A percentile compares a stretch with the other conserved stretches of the same genome.
Conservation (phyloP, 1,140 invertebrate genomes). For the Scaptomyza hsui region DNA sequence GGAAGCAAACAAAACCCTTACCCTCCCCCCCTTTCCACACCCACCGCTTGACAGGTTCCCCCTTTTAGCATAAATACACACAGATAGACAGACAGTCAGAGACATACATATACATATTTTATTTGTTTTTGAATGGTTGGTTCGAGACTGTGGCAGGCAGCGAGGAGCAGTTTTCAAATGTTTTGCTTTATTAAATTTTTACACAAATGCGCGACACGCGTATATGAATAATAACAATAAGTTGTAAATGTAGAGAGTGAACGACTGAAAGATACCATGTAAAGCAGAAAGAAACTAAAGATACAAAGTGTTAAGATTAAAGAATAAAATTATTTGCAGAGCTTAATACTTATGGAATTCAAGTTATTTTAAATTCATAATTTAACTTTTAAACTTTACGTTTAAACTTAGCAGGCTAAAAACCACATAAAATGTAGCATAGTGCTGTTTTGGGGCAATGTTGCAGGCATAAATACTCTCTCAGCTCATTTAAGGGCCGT, state of each 20-base stretch:
- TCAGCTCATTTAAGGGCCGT: slow-evolving; percentile 7
- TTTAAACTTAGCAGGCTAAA: too few species aligned
- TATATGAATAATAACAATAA: slow-evolving; percentile 73
- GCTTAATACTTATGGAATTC: too few species aligned
- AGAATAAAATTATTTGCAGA: neutral
- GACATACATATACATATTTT: slow-evolving; percentile 29
- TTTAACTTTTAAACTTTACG: too few species aligned
- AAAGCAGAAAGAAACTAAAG: neutral
- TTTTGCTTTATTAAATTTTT: slow-evolving; percentile 81
- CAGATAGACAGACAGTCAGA: neutral
- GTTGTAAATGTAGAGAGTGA: neutral
- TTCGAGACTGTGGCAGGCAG: neutral
- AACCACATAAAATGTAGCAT: slow-evolving; percentile 11
- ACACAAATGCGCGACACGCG: slow-evolving; percentile 75
- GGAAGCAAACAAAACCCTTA: slow-evolving; percentile 11
- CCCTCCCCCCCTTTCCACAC: too few species aligned
- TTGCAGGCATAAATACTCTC: slow-evolving; percentile 8
- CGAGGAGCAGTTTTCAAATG: slow-evolving; percentile 40
- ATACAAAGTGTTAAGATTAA: too few species aligned
- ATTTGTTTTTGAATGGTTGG: slow-evolving; percentile 24
- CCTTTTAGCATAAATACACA: slow-evolving; percentile 11
- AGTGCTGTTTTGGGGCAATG: slow-evolving; percentile 11
- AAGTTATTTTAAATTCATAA: too few species aligned
- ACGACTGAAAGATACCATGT: slow-evolving; percentile 9
- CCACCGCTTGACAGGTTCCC: neutral